Conservation (phyloP, 2,888 invertebrate species). For the Dryocosmus kuriphilus region DNA sequence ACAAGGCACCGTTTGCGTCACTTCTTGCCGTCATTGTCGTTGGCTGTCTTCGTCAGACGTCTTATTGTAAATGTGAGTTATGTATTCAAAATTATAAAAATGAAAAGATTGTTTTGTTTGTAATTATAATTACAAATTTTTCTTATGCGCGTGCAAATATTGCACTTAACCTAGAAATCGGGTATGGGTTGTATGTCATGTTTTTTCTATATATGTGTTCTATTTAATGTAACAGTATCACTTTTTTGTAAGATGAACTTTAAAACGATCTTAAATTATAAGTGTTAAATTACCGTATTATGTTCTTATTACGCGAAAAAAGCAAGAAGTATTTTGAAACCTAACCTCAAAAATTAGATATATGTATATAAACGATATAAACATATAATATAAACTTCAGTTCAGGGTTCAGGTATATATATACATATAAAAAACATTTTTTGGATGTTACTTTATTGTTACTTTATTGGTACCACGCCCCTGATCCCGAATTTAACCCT, state of each 20-base stretch:
- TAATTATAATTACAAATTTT: neutral
- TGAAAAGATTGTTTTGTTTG: neutral
- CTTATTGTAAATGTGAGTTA: conserved; percentile 1
- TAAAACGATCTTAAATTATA: too few species aligned
- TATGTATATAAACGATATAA: too few species aligned
- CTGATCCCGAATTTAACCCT: too few species aligned
- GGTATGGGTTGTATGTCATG: neutral
- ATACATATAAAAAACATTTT: too few species aligned
- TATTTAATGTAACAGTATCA: neutral
- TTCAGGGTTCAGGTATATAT: too few species aligned
- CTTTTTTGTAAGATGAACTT: neutral
- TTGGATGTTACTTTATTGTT: neutral
- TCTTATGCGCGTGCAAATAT: neutral
- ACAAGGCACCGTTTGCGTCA: conserved; percentile 32
- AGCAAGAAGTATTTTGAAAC: neutral
- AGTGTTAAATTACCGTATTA: too few species aligned
- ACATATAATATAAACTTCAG: too few species aligned
- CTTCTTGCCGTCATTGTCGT: neutral
- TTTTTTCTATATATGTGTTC: too few species aligned
- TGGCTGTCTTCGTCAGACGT: neutral
- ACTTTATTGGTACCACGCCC: too few species aligned
- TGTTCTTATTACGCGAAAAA: too few species aligned
- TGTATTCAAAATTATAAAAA: neutral
- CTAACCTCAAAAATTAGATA: neutral
- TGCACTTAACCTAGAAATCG: neutral